Evolutionary conservation across 2,113 vertebrate genomes (phyloP), one percentile per base, ranked within the genome.

Genomic region (Scomber japonicus): DNA sequence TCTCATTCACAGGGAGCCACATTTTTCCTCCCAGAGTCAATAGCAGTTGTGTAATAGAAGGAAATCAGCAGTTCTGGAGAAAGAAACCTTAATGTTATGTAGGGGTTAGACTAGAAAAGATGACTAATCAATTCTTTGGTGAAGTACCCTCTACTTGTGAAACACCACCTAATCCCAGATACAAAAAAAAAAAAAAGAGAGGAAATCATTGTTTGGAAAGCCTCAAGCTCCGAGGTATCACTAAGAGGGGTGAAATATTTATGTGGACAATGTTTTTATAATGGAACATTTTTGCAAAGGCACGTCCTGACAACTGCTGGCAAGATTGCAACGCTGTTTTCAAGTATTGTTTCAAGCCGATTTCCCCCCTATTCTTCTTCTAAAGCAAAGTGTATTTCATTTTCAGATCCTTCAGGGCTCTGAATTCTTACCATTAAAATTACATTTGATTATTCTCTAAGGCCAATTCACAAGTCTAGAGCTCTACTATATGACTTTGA

Each of bases 91-190:
- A 63, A 66, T n/a, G 50, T 45, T 13, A n/a, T 17, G 40, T 56
- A 15, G 12, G 61, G 71, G 40, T 62, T 71, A 4, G 55, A 67
- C 30, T 55, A 21, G 54, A 46, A 73, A 56, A 80, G 49, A 65
- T 77, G 86, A 83, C 74, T 56, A 83, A 83, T 91, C 76, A 53
- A 67, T 80, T 79, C 21, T 21, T 69, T 55, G 0, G 27, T 2
- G 54, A 67, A 59, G n/a, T 49, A 49, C 66, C 55, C 57, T n/a
- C 57, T n/a, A 50, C 61, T 49, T 73, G 57, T 64, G 64, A 56
- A 0, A 0, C 40, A 55, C 31, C 62, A 49, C 14, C 49, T 56
- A 65, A 65, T 46, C 11, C 30, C 9, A 31, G 46, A 15, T 12
- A 16, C 48, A 44, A 44, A 27, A 27, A 21, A 44, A 44, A 27